A percentile compares a stretch with the other conserved stretches of the same genome.
These are phyloP conservation scores for Flexamia atlantica DNA, from an alignment of 2,888 invertebrate genomes.

Conservation along the genomic window DNA sequence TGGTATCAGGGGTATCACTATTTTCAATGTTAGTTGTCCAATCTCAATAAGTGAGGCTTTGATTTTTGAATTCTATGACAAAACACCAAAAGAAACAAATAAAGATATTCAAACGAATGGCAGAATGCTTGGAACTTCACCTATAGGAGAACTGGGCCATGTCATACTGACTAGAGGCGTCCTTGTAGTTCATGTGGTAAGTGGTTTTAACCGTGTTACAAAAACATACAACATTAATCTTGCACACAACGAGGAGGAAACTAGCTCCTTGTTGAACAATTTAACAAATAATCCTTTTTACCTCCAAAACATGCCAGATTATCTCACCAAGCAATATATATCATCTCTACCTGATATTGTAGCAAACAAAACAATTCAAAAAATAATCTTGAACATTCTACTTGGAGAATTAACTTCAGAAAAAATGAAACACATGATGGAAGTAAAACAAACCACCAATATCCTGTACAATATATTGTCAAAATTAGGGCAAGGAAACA, in stretches of 20 bases:
- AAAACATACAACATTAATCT: neutral
- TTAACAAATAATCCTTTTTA: neutral
- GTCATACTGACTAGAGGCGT: conserved; percentile 5
- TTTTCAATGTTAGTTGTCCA: conserved; percentile 2
- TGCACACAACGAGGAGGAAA: neutral
- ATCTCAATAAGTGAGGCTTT: neutral
- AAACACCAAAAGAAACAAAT: neutral
- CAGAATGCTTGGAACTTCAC: conserved; percentile 3
- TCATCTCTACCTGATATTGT: conserved; percentile 1
- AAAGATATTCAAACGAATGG: neutral
- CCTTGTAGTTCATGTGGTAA: neutral
- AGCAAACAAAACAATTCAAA: neutral
- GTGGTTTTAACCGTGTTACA: neutral
- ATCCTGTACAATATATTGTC: neutral
- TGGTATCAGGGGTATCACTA: conserved; percentile 1
- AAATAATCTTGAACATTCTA: neutral
- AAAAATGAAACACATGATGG: neutral
- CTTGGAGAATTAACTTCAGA: neutral
- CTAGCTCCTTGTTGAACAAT: neutral
- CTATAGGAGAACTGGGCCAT: neutral
- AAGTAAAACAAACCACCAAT: neutral
- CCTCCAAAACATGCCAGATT: neutral
- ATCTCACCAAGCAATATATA: neutral
- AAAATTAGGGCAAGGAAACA: neutral
- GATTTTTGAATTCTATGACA: conserved; percentile 15